Evolutionary conservation across 2,888 invertebrate genomes (phyloP).

Genomic region (Automeris io): DNA sequence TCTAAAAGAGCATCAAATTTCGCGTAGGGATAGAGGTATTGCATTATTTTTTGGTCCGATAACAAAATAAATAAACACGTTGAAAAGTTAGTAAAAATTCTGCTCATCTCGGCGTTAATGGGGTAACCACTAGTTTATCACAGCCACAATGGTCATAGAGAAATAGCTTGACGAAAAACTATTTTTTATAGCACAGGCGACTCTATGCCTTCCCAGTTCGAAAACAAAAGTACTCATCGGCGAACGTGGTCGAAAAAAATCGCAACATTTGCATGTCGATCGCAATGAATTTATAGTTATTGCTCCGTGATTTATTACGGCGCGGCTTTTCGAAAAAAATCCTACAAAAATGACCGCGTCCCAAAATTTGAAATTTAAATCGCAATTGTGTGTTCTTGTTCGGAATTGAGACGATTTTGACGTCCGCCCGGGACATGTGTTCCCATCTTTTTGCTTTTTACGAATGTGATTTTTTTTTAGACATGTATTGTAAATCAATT

Average conservation of each 20-base stretch:
- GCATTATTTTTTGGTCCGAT: no score
- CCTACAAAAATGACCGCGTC: slow-evolving; percentile 60
- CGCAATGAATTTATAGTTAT: slow-evolving; percentile 77
- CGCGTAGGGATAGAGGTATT: no score
- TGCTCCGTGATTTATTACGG: slow-evolving; percentile 68
- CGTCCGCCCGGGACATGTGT: slow-evolving; percentile 61
- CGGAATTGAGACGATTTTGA: slow-evolving; percentile 75
- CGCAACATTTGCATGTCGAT: slow-evolving; percentile 74
- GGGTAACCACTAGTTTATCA: no score
- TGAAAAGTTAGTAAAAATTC: no score
- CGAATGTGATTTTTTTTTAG: slow-evolving; percentile 30
- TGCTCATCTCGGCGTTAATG: no score
- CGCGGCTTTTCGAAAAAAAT: slow-evolving; percentile 64
- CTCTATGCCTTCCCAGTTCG: slow-evolving; percentile 33
- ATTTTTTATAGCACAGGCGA: background rate
- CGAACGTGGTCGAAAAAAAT: slow-evolving; percentile 61
- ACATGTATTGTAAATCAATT: slow-evolving; percentile 58
- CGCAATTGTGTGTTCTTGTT: slow-evolving; percentile 60
- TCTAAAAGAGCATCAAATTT: no score
- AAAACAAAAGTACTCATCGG: slow-evolving; percentile 47
- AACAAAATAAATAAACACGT: no score
- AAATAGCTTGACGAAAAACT: no score
- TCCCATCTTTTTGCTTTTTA: slow-evolving; percentile 30
- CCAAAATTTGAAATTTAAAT: slow-evolving; percentile 71
- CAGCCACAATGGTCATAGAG: no score